Evolutionary conservation across 1,140 invertebrate species (phyloP).

Genomic region (Hycleus cichorii): DNA sequence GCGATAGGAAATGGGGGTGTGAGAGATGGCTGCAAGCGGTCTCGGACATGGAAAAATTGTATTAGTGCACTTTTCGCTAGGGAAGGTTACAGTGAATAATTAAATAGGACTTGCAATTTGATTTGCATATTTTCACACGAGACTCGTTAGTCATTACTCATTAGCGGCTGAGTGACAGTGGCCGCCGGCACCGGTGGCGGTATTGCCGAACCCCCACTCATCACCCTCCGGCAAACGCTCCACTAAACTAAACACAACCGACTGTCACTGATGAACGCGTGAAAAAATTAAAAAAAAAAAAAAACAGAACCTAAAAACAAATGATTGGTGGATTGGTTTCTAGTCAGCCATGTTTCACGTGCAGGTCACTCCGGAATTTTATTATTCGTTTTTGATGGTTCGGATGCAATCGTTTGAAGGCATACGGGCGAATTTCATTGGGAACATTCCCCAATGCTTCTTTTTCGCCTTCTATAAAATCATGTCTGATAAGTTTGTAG

Average conservation of each 20-base stretch:
- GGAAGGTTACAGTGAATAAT: slow-evolving; percentile 36
- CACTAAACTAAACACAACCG: slow-evolving; percentile 17
- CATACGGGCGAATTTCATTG: no score
- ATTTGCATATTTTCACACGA: slow-evolving; percentile 42
- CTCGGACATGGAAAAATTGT: slow-evolving; percentile 23
- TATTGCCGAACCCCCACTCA: not conserved
- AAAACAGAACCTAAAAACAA: slow-evolving; percentile 34
- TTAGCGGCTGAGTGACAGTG: slow-evolving; percentile 36
- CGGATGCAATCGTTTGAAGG: no score
- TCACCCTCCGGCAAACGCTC: slow-evolving; percentile 1
- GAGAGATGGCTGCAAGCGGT: no score
- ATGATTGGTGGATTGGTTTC: slow-evolving; percentile 41
- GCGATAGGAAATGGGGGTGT: no score
- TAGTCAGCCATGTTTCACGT: slow-evolving; percentile 35
- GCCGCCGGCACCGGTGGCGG: slow-evolving; percentile 20
- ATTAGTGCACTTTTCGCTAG: slow-evolving; percentile 27
- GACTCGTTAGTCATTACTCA: slow-evolving; percentile 43
- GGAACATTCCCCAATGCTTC: no score
- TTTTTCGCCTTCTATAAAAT: no score
- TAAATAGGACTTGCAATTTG: slow-evolving; percentile 41
- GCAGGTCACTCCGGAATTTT: no score
- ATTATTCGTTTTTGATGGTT: no score
- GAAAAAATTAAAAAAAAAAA: slow-evolving; percentile 23
- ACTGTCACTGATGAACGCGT: slow-evolving; percentile 32
- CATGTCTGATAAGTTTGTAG: no score